phyloP scores from a whole-genome alignment of 1,140 invertebrate species.

The Hyles vespertilio region DNA sequence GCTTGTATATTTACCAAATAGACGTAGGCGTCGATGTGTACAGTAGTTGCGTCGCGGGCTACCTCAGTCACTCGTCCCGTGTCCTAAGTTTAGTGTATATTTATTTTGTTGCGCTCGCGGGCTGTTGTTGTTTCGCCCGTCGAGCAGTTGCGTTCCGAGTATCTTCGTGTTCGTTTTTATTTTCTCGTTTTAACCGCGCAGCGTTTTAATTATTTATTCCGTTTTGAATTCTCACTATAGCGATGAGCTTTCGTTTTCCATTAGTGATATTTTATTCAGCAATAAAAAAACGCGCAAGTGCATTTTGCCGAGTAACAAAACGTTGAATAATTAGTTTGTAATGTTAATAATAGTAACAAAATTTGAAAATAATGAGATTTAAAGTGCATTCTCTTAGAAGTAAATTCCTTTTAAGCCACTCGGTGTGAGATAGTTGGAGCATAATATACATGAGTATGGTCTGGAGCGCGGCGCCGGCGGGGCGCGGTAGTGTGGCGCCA shows the following conservation, averaged over 20 bases:
- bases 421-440: slow-evolving; percentile 59
- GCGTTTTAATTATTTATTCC: slow-evolving; percentile 67
- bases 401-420: slow-evolving; percentile 72
- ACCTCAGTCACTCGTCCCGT: slow-evolving; percentile 72
- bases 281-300: slow-evolving; percentile 70
- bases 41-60: slow-evolving; percentile 69
- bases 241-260: slow-evolving; percentile 68
- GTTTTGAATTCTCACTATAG: slow-evolving; percentile 43
- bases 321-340: slow-evolving; percentile 70
- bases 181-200: slow-evolving; percentile 59
- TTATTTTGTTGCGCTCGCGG: slow-evolving; percentile 71
- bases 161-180: slow-evolving; percentile 65
- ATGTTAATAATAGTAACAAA: slow-evolving; percentile 62
- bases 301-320: slow-evolving; percentile 69
- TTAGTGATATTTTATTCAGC: slow-evolving; percentile 76
- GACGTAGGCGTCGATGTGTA: slow-evolving; percentile 49
- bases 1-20: slow-evolving; percentile 57
- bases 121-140: slow-evolving; percentile 69
- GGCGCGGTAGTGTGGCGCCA: slow-evolving; percentile 5
- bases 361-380: slow-evolving; percentile 69
- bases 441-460: slow-evolving; percentile 43
- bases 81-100: slow-evolving; percentile 67
- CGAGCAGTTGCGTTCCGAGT: slow-evolving; percentile 66
- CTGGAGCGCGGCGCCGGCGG: slow-evolving; percentile 17
- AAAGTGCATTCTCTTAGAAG: slow-evolving; percentile 74